These are phyloP conservation scores for Toxonevra muliebris DNA, from an alignment of 2,888 invertebrate genomes.

Conservation along the genomic window DNA sequence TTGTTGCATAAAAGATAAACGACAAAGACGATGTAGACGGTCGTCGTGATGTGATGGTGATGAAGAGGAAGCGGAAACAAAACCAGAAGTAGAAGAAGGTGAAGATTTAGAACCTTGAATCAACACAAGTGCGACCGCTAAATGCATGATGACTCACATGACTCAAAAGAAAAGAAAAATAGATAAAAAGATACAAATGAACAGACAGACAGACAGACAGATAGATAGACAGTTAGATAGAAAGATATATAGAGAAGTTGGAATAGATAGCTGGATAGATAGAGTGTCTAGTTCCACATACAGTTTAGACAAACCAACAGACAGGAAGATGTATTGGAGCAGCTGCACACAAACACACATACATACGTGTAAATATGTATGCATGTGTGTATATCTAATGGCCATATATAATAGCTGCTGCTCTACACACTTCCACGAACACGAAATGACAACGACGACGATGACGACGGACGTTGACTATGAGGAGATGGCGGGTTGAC, in stretches of 20 bases:
- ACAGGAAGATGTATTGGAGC: neutral
- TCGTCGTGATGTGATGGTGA: too few relatives aligned
- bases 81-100: neutral
- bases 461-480: too few relatives aligned
- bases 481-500: too few relatives aligned
- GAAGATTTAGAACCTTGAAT: neutral
- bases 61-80: neutral
- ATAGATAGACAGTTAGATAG: slow-evolving; percentile 11
- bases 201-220: slow-evolving; percentile 20
- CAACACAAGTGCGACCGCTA: slow-evolving; percentile 4
- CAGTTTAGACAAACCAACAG: neutral
- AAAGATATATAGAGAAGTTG: slow-evolving; percentile 7
- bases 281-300: neutral
- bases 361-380: neutral
- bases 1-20: neutral
- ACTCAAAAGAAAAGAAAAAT: slow-evolving; percentile 4
- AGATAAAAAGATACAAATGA: too few relatives aligned
- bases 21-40: slow-evolving; percentile 2
- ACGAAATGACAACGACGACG: too few relatives aligned
- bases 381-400: neutral
- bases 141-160: neutral
- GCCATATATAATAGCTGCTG: too few relatives aligned
- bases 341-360: neutral
- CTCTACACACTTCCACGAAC: too few relatives aligned
- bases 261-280: slow-evolving; percentile 10